Base-by-base conservation (phyloP, 2,888 invertebrate species). In the Mesoligia furuncula region DNA sequence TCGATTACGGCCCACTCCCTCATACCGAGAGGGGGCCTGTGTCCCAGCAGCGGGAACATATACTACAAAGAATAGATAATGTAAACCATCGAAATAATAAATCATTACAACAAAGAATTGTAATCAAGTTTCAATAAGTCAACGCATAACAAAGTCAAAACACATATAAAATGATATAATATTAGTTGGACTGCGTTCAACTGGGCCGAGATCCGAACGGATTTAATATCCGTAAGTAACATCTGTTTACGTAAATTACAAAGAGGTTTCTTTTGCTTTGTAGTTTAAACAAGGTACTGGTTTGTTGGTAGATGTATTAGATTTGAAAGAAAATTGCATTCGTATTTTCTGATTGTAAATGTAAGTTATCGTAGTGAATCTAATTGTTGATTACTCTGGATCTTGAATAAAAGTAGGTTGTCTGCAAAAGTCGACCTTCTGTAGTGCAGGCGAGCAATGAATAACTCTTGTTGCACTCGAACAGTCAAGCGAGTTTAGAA, bases 201-300 rank as follows among this genome's bases (percentile, higher is more conserved):
- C 83, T 71, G 71, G 51, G 77, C 70, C 59, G 71, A 64, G 66
- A 78, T 75, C 77, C 68, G 75, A 82, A 80, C 75, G 67, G 81
- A 74, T 79, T 80, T 85, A 85, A 85, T 88, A 87, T 85, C 68
- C 74, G 77, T 77, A 75, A 75, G 80, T 77, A 88, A 84, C 85
- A 81, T 86, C 77, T 90, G 90, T 89, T 87, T 84, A 82, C 87
- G 82, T 82, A 85, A 85, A 79, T 86, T 87, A 81, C 82, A 86
- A 81, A 81, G 73, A 75, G 80, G 84, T 86, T 86, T 82, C 77
- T 85, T 86, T 82, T 78, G 64, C 78, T 81, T 80, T 84, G 81
- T 80, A 73, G 69, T 81, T 81, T 76, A 75, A 77, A 67, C 61
- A 24, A 51, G 69, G 64, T 71, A 66, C 66, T 66, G 17, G 62